These are phyloP conservation scores for Tricholauxania praeusta DNA, from an alignment of 2,888 invertebrate species.

Conservation along the genomic window DNA sequence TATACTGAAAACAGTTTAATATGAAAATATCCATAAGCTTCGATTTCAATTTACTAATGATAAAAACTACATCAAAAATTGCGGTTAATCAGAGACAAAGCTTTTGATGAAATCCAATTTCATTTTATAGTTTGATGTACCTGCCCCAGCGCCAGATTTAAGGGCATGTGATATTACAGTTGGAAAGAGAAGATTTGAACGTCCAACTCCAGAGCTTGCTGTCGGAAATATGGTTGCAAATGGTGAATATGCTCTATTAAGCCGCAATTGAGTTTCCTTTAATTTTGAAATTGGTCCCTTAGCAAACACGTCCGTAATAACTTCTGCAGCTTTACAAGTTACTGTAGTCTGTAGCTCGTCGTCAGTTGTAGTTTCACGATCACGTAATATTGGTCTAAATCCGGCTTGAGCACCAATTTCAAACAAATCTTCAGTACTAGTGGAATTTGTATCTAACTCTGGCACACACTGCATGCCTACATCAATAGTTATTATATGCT, in stretches of 20 bases:
- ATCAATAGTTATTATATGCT: conserved; percentile 14
- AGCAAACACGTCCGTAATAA: too few species aligned
- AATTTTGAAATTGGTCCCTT: background rate
- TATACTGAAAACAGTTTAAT: too few species aligned
- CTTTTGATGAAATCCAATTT: background rate
- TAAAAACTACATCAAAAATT: conserved; percentile 12
- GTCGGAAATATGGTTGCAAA: conserved; percentile 52
- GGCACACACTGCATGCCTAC: conserved; percentile 4
- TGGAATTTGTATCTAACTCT: conserved; percentile 8
- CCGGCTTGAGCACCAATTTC: conserved; percentile 45
- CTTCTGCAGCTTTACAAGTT: too few species aligned
- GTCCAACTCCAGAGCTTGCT: conserved; percentile 41
- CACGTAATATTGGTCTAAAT: conserved; percentile 12
- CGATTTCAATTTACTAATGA: background rate
- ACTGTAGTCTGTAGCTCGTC: background rate
- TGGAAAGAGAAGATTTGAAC: conserved; percentile 57
- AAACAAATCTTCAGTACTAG: background rate
- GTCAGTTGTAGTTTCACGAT: background rate
- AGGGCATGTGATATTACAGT: conserved; percentile 58
- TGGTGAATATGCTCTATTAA: conserved; percentile 55
- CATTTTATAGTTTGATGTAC: conserved; percentile 43
- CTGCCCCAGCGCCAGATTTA: conserved; percentile 56
- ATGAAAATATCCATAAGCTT: background rate
- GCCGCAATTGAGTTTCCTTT: background rate
- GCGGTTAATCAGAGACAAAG: conserved; percentile 15